Conservation (phyloP, 1,140 invertebrate species). For the Drosophila sproati region DNA sequence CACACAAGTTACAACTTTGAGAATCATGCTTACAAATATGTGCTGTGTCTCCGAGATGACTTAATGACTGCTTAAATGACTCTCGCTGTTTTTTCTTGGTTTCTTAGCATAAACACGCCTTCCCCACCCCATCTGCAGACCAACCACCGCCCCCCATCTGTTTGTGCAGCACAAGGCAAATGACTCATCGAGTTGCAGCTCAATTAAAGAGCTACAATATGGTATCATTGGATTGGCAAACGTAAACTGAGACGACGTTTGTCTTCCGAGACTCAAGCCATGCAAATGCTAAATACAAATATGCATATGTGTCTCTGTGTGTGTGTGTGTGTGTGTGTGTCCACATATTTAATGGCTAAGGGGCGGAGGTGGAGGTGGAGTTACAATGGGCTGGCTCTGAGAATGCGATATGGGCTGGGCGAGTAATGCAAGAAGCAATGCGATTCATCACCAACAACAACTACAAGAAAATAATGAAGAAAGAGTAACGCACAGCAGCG, state of each 20-base stretch:
- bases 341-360: background rate
- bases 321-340: no score
- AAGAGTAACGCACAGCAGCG: no score
- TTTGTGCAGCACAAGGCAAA: conserved; percentile 31
- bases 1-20: background rate
- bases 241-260: conserved; percentile 33
- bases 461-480: background rate
- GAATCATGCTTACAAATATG: background rate
- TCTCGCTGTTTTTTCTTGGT: background rate
- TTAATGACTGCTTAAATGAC: background rate
- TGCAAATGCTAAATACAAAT: conserved; percentile 32
- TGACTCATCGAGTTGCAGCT: conserved; percentile 55
- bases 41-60: background rate
- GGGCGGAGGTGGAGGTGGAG: no score
- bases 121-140: background rate
- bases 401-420: background rate
- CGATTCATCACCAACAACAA: background rate
- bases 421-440: background rate
- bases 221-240: conserved; percentile 36
- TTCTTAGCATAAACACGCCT: background rate
- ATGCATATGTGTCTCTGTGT: background rate
- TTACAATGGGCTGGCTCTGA: background rate
- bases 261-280: conserved; percentile 40
- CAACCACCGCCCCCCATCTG: background rate
- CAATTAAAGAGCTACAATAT: conserved; percentile 55